Base-by-base conservation (phyloP, 2,113 vertebrate species). In the Corapipo altera region DNA sequence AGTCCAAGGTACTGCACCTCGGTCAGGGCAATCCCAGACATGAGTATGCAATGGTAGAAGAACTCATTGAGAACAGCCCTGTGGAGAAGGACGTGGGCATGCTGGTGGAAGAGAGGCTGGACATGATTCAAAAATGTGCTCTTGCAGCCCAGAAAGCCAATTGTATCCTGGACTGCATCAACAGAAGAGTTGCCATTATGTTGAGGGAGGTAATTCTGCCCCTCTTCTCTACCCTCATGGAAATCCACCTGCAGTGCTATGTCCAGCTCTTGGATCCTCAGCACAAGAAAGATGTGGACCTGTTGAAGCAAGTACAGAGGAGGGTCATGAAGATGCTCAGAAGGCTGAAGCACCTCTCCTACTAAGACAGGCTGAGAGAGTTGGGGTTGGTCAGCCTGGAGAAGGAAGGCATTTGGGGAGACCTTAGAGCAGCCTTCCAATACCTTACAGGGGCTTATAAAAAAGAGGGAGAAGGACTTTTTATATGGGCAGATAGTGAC, bases 81-180 rank as follows among this genome's bases (percentile, higher is more conserved):
- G 46, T 0, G 0, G 12, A 39, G 23, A n/a, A 5, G 20, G 10
- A 48, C 5, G 1, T 30, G n/a, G 8, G 7, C 4, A 24, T 70
- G 28, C 39, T 39, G 33, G 19, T 48, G 48, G 23, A 8, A 24
- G 74, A 4, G 24, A 48, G 57, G n/a, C 30, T 55, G 66, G 41
- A 21, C 30, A 41, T 55, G 48, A 64, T 20, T 41, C 74, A n/a
- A 12, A 13, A 39, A 27, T 37, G 35, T 61, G 35, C 15, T 11
- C 9, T 27, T 27, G 35, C 16, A 28, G 74, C 48, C 73, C 48
- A 64, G 57, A 48, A 30, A 55, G 24, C 11, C 74, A 71, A 64
- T 48, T 1, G 1, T 55, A 49, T 64, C 57, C 57, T 64, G 74
- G 28, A 41, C 57, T 71, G 65, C 30, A 23, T 41, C 64, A 48